A percentile compares a stretch with the other conserved stretches of the same genome.
Conservation (phyloP, 1,140 invertebrate genomes). For the Nasonia longicornis region DNA sequence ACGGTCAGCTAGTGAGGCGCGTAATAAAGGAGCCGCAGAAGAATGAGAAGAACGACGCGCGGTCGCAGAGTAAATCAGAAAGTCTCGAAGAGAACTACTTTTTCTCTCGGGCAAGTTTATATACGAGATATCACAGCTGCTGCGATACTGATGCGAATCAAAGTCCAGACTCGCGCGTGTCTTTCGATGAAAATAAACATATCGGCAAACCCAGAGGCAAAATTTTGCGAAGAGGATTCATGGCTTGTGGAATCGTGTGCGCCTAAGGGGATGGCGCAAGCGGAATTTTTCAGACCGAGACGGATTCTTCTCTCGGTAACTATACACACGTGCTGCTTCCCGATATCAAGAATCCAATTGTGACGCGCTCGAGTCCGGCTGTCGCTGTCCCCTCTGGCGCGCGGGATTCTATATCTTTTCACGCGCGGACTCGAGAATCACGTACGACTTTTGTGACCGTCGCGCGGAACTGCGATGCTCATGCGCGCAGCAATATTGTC, state of each 20-base stretch:
- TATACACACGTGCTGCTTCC: not conserved
- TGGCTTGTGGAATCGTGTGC: not conserved
- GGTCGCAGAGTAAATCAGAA: not conserved
- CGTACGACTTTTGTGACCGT: not conserved
- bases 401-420: not conserved
- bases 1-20: not conserved
- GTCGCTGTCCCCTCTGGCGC: not conserved
- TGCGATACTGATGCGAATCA: no score
- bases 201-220: not conserved
- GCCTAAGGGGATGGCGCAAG: not conserved
- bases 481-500: not conserved
- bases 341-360: not conserved
- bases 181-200: not conserved
- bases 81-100: not conserved
- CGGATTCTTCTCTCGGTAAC: not conserved
- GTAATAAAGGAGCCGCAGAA: not conserved
- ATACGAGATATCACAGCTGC: no score
- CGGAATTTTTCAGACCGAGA: not conserved
- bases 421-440: not conserved
- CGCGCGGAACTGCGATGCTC: not conserved
- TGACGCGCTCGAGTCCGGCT: not conserved
- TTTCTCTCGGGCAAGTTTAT: not conserved
- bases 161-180: no score
- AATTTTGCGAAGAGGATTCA: not conserved
- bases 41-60: not conserved